Evolutionary conservation across 1,140 invertebrate species (phyloP).

Genomic region (Holcopasites calliopsidis): DNA sequence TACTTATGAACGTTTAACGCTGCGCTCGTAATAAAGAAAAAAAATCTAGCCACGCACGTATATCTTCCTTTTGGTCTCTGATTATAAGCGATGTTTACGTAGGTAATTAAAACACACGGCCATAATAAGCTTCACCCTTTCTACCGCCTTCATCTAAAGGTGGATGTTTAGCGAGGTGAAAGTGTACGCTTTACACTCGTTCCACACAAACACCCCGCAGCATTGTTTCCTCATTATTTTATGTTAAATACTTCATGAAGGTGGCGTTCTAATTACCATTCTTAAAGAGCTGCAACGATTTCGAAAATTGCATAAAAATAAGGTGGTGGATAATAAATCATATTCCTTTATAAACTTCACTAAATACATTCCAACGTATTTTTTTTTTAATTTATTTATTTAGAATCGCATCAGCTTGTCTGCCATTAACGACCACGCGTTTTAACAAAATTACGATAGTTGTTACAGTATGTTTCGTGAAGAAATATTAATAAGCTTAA

Average conservation of each 20-base stretch:
- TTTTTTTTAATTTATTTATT: too few species aligned
- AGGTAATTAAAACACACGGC: constrained; percentile 28
- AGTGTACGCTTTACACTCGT: not conserved
- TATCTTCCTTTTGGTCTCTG: constrained; percentile 5
- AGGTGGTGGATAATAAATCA: too few species aligned
- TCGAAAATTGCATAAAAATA: too few species aligned
- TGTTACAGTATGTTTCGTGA: too few species aligned
- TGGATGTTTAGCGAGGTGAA: not conserved
- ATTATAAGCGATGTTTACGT: constrained; percentile 10
- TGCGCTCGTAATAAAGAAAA: constrained; percentile 1
- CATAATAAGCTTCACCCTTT: constrained; percentile 2
- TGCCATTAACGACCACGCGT: too few species aligned
- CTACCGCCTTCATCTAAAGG: not conserved
- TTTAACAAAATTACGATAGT: too few species aligned
- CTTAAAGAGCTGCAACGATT: too few species aligned
- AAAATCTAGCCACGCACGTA: not conserved
- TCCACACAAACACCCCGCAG: not conserved
- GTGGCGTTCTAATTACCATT: too few species aligned
- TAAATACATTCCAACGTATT: too few species aligned
- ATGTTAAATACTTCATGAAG: not conserved
- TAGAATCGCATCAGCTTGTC: too few species aligned
- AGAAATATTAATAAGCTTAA: too few species aligned
- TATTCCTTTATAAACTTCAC: too few species aligned
- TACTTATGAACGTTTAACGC: constrained; percentile 34
- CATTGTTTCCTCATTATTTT: not conserved